Evolutionary conservation across 2,888 invertebrate species (phyloP).

Genomic region (Spialia ferax): DNA sequence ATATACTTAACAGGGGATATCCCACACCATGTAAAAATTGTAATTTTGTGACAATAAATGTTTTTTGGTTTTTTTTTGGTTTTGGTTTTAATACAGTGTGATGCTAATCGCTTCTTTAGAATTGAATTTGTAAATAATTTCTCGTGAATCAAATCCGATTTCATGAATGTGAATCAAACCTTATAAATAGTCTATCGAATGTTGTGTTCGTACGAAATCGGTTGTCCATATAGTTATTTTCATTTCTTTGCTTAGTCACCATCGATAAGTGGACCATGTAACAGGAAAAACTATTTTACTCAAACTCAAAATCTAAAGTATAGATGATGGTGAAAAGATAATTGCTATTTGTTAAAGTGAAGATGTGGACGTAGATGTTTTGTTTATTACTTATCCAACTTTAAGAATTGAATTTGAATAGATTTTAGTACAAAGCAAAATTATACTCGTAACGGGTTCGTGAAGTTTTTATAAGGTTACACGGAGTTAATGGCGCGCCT

Average conservation of each 20-base stretch:
- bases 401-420: neutral
- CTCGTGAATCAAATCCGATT: slow-evolving; percentile 1
- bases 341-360: too few relatives aligned
- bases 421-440: neutral
- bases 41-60: too few relatives aligned
- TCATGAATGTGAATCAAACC: slow-evolving; percentile 16
- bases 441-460: too few relatives aligned
- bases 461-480: neutral
- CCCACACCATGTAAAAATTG: too few relatives aligned
- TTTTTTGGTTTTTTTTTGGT: too few relatives aligned
- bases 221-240: neutral
- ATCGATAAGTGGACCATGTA: neutral
- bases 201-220: neutral
- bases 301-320: too few relatives aligned
- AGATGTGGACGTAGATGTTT: too few relatives aligned
- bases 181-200: slow-evolving; percentile 15
- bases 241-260: neutral
- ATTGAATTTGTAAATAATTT: slow-evolving; percentile 22
- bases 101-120: neutral
- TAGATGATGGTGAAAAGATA: too few relatives aligned
- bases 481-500: neutral
- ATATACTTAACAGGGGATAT: too few relatives aligned
- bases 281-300: too few relatives aligned
- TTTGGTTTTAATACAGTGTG: too few relatives aligned
- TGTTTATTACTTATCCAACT: neutral